These are phyloP conservation scores for Cyphomyrmex costatus DNA, from an alignment of 1,140 invertebrate species.

Conservation along the genomic window DNA sequence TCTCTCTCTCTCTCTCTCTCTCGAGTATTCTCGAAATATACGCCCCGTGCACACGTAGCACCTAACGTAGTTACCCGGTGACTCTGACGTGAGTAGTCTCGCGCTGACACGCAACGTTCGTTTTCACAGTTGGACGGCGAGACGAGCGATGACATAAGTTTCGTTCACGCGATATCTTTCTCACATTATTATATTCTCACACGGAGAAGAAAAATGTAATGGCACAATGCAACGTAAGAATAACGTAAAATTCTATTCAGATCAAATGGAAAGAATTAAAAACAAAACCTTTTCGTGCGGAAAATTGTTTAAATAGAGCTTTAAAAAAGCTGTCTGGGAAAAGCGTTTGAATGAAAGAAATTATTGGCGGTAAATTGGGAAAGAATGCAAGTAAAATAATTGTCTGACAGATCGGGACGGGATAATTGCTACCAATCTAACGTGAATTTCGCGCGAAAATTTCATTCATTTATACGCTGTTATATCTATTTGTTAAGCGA, in stretches of 20 bases:
- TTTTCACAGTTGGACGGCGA: constrained; percentile 32
- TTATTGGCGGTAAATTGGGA: constrained; percentile 54
- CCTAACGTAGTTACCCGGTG: constrained; percentile 53
- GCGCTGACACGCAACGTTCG: constrained; percentile 51
- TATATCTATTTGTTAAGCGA: constrained; percentile 45
- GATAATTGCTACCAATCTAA: constrained; percentile 50
- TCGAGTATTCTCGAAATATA: constrained; percentile 51
- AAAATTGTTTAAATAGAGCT: constrained; percentile 33
- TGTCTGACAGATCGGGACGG: constrained; percentile 9
- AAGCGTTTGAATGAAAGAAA: constrained; percentile 41
- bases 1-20: constrained; percentile 11
- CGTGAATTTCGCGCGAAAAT: constrained; percentile 47
- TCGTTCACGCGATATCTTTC: not conserved
- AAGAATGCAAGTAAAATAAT: constrained; percentile 58
- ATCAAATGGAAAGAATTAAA: not conserved
- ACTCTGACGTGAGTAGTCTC: constrained; percentile 57
- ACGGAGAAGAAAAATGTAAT: not conserved
- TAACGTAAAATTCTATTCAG: no score
- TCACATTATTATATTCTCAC: not conserved
- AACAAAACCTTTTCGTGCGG: not conserved
- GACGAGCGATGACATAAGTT: constrained; percentile 24
- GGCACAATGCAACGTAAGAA: no score
- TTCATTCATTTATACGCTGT: constrained; percentile 51
- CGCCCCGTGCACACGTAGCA: constrained; percentile 53
- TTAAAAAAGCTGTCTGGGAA: not conserved